Base-by-base conservation (phyloP, 2,888 invertebrate genomes). In the Neocrepidodera transversa region DNA sequence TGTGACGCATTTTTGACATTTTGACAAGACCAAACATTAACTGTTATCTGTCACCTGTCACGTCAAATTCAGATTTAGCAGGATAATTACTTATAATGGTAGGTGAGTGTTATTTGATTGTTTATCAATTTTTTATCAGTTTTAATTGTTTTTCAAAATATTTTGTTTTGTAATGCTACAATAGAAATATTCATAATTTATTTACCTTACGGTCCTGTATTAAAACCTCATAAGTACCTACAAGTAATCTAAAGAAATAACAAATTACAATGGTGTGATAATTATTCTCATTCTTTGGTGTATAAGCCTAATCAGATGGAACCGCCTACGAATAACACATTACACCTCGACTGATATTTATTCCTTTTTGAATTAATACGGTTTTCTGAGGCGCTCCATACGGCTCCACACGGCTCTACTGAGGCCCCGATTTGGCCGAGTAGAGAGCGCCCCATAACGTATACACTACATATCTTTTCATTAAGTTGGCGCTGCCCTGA, bases 391-490 rank as follows among this genome's bases (percentile, higher is more conserved):
- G n/a, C n/a, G n/a, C n/a, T n/a, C n/a, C 23, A 23, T 23, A 3
- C 4, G 3, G 23, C 6, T 23, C 23, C 23, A 6, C 23, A 23
- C 23, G 6, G 6, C 4, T 23, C 23, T 23, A 6, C 23, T 3
- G 23, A 3, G 6, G 23, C n/a, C n/a, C n/a, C n/a, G n/a, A n/a
- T n/a, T 32, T 26, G 54, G 36, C 35, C 26, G 14, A 35, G 45
- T 43, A 53, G 53, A 66, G 60, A 56, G 57, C 56, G 63, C 67
- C 57, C 65, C 71, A 72, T 73, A 74, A 75, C 74, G 72, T 75
- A 76, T 76, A 78, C 74, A 77, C 72, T 78, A 77, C 76, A 78
- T 77, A 77, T 78, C 76, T 78, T 78, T 78, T 78, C 78, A 78
- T 78, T 78, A 78, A 76, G 71, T 76, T 73, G 73, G 73, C 73